Evolutionary conservation across 2,888 invertebrate genomes (phyloP), one percentile per base, ranked within the genome.

Genomic region (Taenaris catops): DNA sequence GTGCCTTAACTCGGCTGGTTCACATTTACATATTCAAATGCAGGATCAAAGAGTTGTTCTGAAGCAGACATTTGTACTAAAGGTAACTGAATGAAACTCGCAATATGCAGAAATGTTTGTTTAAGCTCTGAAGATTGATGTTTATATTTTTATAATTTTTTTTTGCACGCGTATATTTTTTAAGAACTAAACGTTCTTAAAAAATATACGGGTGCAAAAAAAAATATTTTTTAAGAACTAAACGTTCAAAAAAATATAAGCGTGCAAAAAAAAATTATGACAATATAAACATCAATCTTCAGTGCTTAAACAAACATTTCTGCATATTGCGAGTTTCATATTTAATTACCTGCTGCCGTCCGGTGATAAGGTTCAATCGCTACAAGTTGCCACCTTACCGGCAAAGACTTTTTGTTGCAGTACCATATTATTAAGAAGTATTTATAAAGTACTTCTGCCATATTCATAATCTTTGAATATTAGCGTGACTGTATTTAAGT

Each of bases 11-110:
- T 32, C 32, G 32, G 18, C 32, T 17, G 24, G 11, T 18, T 10
- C 31, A 16, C 5, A 70, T 72, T 68, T 69, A 53, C 69, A 72
- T 72, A 72, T 72, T 72, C 69, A 70, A 69, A 70, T 63, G 60
- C 53, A 50, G 52, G 66, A 70, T 71, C 71, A 70, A 69, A 69
- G 69, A 63, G 57, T 38, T 44, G 24, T 25, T 37, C 33, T 14
- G 38, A 14, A 27, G 38, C 28, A 18, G 33, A 23, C 20, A 24
- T 27, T 28, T 25, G 34, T 29, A 34, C 24, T n/a, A 11, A 25
- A 24, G 32, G 18, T 32, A 25, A 32, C 32, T 25, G 24, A 25
- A 32, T 32, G 32, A 32, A 25, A 32, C 32, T 10, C 2, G 31
- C 28, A 16, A 23, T 31, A 31, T 31, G 31, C 23, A 14, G 23